These are phyloP conservation scores for Zaprionus inermis DNA, from an alignment of 1,140 invertebrate genomes.

Conservation along the genomic window DNA sequence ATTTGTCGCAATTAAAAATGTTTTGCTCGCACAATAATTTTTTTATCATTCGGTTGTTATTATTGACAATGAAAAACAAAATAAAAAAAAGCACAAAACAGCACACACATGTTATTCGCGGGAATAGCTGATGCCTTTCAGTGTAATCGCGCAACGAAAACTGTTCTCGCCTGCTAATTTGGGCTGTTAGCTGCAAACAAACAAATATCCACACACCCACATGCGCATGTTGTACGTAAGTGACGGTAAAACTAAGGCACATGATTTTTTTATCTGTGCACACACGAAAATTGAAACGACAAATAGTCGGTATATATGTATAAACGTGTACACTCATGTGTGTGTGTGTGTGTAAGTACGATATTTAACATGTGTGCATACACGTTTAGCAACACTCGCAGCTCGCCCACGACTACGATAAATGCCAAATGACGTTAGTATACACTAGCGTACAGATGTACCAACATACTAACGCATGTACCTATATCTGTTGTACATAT, in stretches of 20 bases:
- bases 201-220: constrained; percentile 11
- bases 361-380: constrained; percentile 33
- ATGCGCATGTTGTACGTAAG: constrained; percentile 11
- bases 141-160: constrained; percentile 24
- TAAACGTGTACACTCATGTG: constrained; percentile 7
- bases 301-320: constrained; percentile 50
- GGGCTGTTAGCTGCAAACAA: constrained; percentile 20
- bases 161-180: constrained; percentile 32
- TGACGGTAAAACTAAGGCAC: constrained; percentile 49
- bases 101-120: constrained; percentile 19
- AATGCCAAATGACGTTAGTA: constrained; percentile 31
- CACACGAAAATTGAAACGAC: constrained; percentile 65
- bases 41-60: constrained; percentile 31
- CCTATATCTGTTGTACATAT: constrained; percentile 12
- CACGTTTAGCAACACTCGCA: constrained; percentile 21
- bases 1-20: constrained; percentile 32
- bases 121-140: constrained; percentile 38
- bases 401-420: constrained; percentile 27
- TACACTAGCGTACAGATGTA: constrained; percentile 6
- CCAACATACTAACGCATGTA: constrained; percentile 4
- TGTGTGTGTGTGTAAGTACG: constrained; percentile 20
- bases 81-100: constrained; percentile 3
- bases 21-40: constrained; percentile 28
- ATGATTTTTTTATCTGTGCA: constrained; percentile 70
- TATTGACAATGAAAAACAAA: constrained; percentile 5